Conservation (phyloP, 1,140 invertebrate genomes). For the Conus ventricosus region DNA sequence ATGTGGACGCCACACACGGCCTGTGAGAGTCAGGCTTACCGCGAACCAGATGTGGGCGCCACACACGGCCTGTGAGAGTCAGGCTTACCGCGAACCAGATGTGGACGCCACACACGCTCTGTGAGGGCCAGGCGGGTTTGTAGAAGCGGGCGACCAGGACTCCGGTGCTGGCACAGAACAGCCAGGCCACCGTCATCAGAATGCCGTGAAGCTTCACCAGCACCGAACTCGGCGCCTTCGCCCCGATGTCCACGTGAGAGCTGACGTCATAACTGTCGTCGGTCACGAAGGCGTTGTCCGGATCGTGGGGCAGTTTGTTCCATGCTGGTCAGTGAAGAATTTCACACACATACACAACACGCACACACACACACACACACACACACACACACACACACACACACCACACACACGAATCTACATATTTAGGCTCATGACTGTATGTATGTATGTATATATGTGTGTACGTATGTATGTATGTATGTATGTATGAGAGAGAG, state of each 20-base stretch:
- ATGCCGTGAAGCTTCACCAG: conserved; percentile 41
- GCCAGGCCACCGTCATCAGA: conserved; percentile 58
- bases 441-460: no score
- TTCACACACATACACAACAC: not conserved
- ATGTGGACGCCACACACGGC: conserved; percentile 50
- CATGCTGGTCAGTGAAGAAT: not conserved
- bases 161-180: conserved; percentile 55
- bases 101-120: conserved; percentile 46
- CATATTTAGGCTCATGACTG: no score
- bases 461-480: no score
- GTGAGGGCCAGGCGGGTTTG: conserved; percentile 50
- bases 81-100: conserved; percentile 56
- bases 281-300: conserved; percentile 12
- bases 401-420: not conserved
- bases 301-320: not conserved
- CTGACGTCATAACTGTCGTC: conserved; percentile 15
- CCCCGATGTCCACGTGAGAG: not conserved
- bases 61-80: no score
- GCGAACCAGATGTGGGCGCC: no score
- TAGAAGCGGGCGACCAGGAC: conserved; percentile 52
- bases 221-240: not conserved
- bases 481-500: no score
- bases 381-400: conserved; percentile 2
- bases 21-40: conserved; percentile 28
- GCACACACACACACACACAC: not conserved